These are phyloP conservation scores for Megaceryle alcyon DNA, from an alignment of 2,797 vertebrate species.

Conservation along the genomic window DNA sequence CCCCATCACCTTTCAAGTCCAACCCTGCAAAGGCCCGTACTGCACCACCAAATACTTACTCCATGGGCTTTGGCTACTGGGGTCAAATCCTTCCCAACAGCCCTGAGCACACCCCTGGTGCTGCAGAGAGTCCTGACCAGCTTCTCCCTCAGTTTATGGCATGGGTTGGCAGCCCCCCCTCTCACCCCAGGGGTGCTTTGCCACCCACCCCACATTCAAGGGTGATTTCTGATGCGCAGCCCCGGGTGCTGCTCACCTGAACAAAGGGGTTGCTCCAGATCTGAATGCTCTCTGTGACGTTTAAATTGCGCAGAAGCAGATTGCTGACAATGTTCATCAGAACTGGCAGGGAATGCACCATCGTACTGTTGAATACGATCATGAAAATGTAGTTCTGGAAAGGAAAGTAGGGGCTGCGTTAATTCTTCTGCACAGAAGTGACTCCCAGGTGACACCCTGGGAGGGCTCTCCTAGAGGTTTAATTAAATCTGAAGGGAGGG, in stretches of 20 bases:
- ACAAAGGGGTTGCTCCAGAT: constrained; percentile 93
- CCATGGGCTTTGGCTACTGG: background rate
- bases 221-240: background rate
- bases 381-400: constrained; percentile 85
- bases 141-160: accelerated
- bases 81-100: background rate
- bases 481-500: background rate
- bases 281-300: constrained; percentile 85
- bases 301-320: constrained; percentile 84
- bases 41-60: background rate
- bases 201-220: accelerated
- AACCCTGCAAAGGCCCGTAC: background rate
- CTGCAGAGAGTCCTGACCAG: background rate
- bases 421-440: background rate
- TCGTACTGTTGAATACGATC: constrained; percentile 90
- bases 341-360: constrained; percentile 92
- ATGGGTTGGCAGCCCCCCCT: accelerated
- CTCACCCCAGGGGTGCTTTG: background rate
- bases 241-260: constrained; percentile 82
- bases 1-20: background rate
- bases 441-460: background rate
- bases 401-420: background rate
- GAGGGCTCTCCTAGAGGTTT: background rate
- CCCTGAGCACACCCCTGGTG: background rate
- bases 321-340: constrained; percentile 92